Conservation (phyloP, 2,888 invertebrate genomes). For the Latrodectus hesperus region DNA sequence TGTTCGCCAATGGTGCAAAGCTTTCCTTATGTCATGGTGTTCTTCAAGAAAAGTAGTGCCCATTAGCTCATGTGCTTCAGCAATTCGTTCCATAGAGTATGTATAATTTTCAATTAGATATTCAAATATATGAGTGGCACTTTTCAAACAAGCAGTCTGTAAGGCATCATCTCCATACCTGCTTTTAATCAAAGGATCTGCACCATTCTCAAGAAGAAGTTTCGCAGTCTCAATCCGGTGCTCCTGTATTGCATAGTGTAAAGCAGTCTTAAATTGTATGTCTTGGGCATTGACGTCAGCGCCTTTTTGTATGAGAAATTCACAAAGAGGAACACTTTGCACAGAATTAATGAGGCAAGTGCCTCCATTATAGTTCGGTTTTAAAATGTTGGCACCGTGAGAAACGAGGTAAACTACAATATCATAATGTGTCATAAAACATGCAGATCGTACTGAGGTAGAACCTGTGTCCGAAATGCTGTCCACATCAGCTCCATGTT, state of each 20-base stretch:
- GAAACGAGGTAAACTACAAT: slow-evolving; percentile 79
- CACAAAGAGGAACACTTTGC: slow-evolving; percentile 87
- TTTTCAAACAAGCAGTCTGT: slow-evolving; percentile 88
- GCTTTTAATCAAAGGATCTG: slow-evolving; percentile 85
- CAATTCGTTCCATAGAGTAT: slow-evolving; percentile 82
- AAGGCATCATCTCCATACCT: slow-evolving; percentile 91
- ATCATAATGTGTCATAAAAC: slow-evolving; percentile 91
- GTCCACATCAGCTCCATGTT: slow-evolving; percentile 89
- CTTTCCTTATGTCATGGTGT: slow-evolving; percentile 83
- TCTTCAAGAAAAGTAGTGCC: slow-evolving; percentile 92
- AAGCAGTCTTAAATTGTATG: slow-evolving; percentile 91
- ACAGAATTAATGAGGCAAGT: slow-evolving; percentile 95
- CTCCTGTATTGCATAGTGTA: slow-evolving; percentile 90
- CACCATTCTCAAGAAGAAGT: slow-evolving; percentile 85
- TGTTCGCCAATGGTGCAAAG: slow-evolving; percentile 85
- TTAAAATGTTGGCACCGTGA: slow-evolving; percentile 77
- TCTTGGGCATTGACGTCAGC: slow-evolving; percentile 90
- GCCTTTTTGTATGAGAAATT: slow-evolving; percentile 85
- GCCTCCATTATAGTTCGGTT: slow-evolving; percentile 91
- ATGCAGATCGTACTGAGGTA: slow-evolving; percentile 88
- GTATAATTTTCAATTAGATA: slow-evolving; percentile 81
- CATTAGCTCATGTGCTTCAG: slow-evolving; percentile 91
- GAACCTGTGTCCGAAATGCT: slow-evolving; percentile 91
- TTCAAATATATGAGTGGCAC: slow-evolving; percentile 77
- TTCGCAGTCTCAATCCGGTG: slow-evolving; percentile 86